Evolutionary conservation across 2,113 vertebrate genomes (phyloP).

Genomic region (Brienomyrus longianalis): DNA sequence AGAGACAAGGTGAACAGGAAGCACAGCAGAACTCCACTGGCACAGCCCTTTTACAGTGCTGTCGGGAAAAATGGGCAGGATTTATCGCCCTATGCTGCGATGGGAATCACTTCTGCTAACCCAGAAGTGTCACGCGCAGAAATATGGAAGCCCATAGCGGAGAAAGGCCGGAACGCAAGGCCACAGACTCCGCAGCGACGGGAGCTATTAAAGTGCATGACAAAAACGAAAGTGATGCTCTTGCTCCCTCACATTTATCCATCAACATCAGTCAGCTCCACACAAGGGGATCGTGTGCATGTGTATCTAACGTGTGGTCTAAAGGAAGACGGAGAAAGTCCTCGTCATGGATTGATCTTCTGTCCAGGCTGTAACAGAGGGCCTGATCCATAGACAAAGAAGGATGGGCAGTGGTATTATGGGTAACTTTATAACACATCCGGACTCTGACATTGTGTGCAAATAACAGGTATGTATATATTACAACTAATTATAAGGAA

Average conservation of each 20-base stretch:
- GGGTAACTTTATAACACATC: not conserved
- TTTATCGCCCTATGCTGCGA: slow-evolving; percentile 39
- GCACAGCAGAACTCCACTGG: slow-evolving; percentile 8
- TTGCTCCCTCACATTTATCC: slow-evolving; percentile 42
- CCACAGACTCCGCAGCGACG: slow-evolving; percentile 34
- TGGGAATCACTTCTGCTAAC: slow-evolving; percentile 51
- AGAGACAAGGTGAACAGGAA: slow-evolving; percentile 13
- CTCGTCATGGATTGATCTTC: slow-evolving; percentile 42
- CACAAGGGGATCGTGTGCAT: slow-evolving; percentile 33
- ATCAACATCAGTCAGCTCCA: slow-evolving; percentile 38
- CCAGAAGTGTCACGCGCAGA: slow-evolving; percentile 54
- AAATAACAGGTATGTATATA: not conserved
- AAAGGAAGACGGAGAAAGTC: not conserved
- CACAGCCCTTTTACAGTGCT: slow-evolving; percentile 15
- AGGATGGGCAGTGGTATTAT: slow-evolving; percentile 28
- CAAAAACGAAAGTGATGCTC: slow-evolving; percentile 47
- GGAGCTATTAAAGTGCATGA: slow-evolving; percentile 40
- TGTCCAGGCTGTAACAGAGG: slow-evolving; percentile 39
- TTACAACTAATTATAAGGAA: not conserved
- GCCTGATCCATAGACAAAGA: slow-evolving; percentile 38
- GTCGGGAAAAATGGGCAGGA: slow-evolving; percentile 32
- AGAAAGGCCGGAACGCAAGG: slow-evolving; percentile 31
- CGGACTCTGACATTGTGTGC: not conserved
- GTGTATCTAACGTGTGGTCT: slow-evolving; percentile 42
- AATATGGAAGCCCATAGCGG: slow-evolving; percentile 34